Evolutionary conservation across 37 sponge, comb jelly and placozoan species (phyloP).

Genomic region (Agelas oroides): DNA sequence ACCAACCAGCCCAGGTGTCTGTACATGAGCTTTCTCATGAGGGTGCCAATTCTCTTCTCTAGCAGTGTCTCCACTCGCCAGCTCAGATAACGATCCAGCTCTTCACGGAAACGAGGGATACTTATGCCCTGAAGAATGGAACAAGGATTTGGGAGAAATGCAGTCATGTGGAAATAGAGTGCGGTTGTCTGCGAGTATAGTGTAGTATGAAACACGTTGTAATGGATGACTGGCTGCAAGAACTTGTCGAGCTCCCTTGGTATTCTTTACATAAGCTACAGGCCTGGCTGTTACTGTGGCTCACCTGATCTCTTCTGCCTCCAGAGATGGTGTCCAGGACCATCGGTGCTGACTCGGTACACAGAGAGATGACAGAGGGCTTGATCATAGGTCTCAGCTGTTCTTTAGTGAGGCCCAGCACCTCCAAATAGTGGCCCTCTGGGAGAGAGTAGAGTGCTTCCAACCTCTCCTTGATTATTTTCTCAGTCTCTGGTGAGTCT

Average conservation of each 20-base stretch:
- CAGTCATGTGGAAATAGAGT: background rate
- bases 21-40: conserved; percentile 62
- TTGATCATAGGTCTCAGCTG: conserved; percentile 59
- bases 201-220: no score
- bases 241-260: no score
- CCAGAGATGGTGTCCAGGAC: conserved; percentile 35
- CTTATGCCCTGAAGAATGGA: conserved; percentile 27
- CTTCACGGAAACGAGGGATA: conserved; percentile 59
- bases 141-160: background rate
- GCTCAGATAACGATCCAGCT: conserved; percentile 74
- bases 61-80: conserved; percentile 55
- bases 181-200: no score
- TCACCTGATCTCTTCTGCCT: conserved; percentile 1
- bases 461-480: conserved; percentile 53
- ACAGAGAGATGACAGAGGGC: conserved; percentile 78
- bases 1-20: conserved; percentile 75
- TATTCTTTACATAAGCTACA: no score
- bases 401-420: conserved; percentile 54
- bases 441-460: conserved; percentile 48
- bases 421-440: conserved; percentile 57
- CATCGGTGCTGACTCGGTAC: conserved; percentile 78
- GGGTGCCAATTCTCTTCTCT: conserved; percentile 25
- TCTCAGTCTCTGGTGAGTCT: conserved; percentile 38
- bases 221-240: no score
- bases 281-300: no score